These are phyloP conservation scores for Zaprionus obscuricornis DNA, from an alignment of 2,888 invertebrate genomes.

Conservation along the genomic window DNA sequence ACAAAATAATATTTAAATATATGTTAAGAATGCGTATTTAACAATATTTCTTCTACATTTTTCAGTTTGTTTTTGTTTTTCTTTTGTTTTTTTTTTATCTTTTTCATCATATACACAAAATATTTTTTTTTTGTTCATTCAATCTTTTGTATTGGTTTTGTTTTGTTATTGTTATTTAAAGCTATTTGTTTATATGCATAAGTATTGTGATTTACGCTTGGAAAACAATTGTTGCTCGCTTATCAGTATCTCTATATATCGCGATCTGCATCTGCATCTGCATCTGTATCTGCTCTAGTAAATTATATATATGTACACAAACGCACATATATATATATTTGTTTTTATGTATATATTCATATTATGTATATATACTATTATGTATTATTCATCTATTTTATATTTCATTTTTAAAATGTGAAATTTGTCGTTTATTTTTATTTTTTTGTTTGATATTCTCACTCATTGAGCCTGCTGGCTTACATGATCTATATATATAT, in stretches of 20 bases:
- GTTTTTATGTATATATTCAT: slow-evolving; percentile 34
- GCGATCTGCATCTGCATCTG: slow-evolving; percentile 22
- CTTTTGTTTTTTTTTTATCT: background rate
- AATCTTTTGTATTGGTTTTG: no score
- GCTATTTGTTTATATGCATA: slow-evolving; percentile 69
- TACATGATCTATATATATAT: slow-evolving; percentile 57
- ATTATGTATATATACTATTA: slow-evolving; percentile 11
- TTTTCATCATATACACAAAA: slow-evolving; percentile 3
- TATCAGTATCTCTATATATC: slow-evolving; percentile 32
- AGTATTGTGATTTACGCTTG: slow-evolving; percentile 62
- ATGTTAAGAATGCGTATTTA: slow-evolving; percentile 32
- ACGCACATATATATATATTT: slow-evolving; percentile 15
- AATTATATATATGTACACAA: no score
- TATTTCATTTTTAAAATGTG: slow-evolving; percentile 39
- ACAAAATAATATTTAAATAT: slow-evolving; percentile 35
- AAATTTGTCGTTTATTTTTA: slow-evolving; percentile 24
- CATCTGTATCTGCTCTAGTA: no score
- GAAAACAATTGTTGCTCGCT: slow-evolving; percentile 63
- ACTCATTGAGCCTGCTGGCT: slow-evolving; percentile 73
- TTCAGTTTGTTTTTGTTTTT: no score
- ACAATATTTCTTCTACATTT: slow-evolving; percentile 33
- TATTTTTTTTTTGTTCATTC: slow-evolving; percentile 11
- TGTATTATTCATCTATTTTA: slow-evolving; percentile 1
- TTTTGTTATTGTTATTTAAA: slow-evolving; percentile 58
- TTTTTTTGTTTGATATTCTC: slow-evolving; percentile 56